Evolutionary conservation across 2,888 invertebrate species (phyloP), one percentile per base, ranked within the genome.

Genomic region (Cremastobaeus sp.): DNA sequence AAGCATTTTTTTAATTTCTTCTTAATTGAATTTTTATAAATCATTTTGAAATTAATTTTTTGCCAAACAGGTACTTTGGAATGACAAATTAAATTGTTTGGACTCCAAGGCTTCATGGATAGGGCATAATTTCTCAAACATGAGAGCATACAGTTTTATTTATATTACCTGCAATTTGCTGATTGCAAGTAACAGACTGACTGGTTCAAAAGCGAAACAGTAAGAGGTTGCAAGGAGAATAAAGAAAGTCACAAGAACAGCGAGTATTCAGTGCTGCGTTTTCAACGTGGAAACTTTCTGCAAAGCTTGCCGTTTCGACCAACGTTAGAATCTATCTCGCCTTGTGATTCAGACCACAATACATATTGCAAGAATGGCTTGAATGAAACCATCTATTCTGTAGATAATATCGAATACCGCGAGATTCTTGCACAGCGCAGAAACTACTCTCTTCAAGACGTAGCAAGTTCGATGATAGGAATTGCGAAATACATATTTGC

Each of bases 271-370:
- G 18, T 25, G 25, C 34, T 68, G 72, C 76, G 80, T 78, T 81
- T 81, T 82, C 79, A 81, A 64, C 68, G 48, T 50, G 75, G 77
- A 79, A 82, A 80, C 77, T 77, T 76, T 74, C 77, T 76, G 74
- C 76, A 81, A 81, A 78, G 80, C 77, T 73, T 66, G 41, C 78
- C 77, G 81, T 82, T 83, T 79, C 78, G 74, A 77, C 77, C 78
- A 81, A 81, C 76, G 80, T 78, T 79, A 74, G 77, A 77, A 81
- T 80, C 77, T 78, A 78, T 79, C 77, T 78, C 66, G 48, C 25
- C 68, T 60, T 48, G 15, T 74, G 64, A 76, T 69, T 81, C 73
- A 79, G 77, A 78, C 78, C 77, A 77, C 77, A 78, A 82, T 80
- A 78, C 77, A 79, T 78, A 75, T 79, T 77, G 76, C 78, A 78